Conservation (phyloP, 2,888 invertebrate genomes). For the Lumbricus terrestris region DNA sequence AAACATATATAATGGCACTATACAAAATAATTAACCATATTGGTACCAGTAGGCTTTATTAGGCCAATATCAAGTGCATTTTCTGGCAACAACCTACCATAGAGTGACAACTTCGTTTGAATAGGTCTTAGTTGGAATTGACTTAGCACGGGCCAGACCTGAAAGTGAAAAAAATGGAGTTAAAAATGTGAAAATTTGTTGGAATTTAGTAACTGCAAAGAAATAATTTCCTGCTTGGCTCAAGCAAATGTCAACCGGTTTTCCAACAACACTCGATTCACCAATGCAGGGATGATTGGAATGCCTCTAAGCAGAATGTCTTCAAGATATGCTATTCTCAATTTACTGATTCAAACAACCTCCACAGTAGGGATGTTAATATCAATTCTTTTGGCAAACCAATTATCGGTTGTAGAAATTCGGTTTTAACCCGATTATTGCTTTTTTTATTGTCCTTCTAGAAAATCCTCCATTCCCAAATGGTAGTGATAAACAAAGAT, state of each 20-base stretch:
- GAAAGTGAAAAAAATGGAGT: background rate
- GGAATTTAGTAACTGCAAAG: background rate
- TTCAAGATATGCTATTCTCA: background rate
- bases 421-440: no score
- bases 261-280: background rate
- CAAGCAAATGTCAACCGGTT: background rate
- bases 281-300: background rate
- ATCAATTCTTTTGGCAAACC: no score
- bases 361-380: background rate
- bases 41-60: background rate
- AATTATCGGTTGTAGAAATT: no score
- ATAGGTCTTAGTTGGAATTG: conserved; percentile 64
- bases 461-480: no score
- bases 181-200: background rate
- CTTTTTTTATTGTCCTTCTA: no score
- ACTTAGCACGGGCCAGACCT: conserved; percentile 61
- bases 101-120: conserved; percentile 64
- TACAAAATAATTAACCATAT: background rate
- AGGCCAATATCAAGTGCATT: background rate
- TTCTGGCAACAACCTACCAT: conserved; percentile 54
- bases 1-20: background rate
- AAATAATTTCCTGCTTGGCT: background rate
- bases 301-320: background rate
- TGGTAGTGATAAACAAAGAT: no score
- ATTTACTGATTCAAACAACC: background rate